A percentile compares a stretch with the other conserved stretches of the same genome.
phyloP scores from a whole-genome alignment of 2,888 invertebrate genomes.

The Xestobium rufovillosum region DNA sequence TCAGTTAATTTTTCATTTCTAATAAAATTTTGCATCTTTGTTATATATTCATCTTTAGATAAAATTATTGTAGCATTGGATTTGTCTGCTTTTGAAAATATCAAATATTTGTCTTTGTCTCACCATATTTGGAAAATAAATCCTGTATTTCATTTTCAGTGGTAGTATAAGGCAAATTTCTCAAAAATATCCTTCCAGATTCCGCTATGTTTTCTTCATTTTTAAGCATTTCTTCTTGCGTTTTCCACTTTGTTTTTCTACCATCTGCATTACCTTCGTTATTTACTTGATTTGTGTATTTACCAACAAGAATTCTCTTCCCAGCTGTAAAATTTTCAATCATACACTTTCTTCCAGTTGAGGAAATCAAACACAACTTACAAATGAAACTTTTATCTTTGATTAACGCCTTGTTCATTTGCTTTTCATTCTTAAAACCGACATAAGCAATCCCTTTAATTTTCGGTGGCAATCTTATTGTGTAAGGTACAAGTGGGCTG shows the following conservation, averaged over 20 bases:
- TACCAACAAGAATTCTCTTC: slow-evolving; percentile 53
- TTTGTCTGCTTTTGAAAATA: too few relatives aligned
- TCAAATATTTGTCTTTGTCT: slow-evolving; percentile 17
- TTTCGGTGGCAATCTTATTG: slow-evolving; percentile 70
- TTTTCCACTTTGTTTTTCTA: slow-evolving; percentile 50
- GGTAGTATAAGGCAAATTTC: slow-evolving; percentile 82
- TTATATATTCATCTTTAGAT: too few relatives aligned
- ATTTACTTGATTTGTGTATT: slow-evolving; percentile 40
- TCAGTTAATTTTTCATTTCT: too few relatives aligned
- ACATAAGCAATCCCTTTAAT: slow-evolving; percentile 82
- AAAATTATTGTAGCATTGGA: too few relatives aligned
- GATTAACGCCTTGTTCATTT: slow-evolving; percentile 67
- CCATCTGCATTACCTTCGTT: slow-evolving; percentile 25
- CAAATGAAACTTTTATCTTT: slow-evolving; percentile 83
- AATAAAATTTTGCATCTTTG: too few relatives aligned
- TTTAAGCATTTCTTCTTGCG: slow-evolving; percentile 55
- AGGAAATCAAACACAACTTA: slow-evolving; percentile 38
- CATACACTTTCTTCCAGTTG: too few relatives aligned
- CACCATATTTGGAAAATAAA: slow-evolving; percentile 80
- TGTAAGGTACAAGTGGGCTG: slow-evolving; percentile 67
- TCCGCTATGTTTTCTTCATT: slow-evolving; percentile 76
- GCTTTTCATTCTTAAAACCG: slow-evolving; percentile 79
- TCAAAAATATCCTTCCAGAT: slow-evolving; percentile 85
- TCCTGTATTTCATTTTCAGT: slow-evolving; percentile 78
- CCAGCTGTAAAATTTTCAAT: slow-evolving; percentile 44